Percentiles rank a stretch among this genome's conserved stretches.
These are phyloP conservation scores for Lycia hirtaria DNA, from an alignment of 2,888 invertebrate species.

Conservation along the genomic window DNA sequence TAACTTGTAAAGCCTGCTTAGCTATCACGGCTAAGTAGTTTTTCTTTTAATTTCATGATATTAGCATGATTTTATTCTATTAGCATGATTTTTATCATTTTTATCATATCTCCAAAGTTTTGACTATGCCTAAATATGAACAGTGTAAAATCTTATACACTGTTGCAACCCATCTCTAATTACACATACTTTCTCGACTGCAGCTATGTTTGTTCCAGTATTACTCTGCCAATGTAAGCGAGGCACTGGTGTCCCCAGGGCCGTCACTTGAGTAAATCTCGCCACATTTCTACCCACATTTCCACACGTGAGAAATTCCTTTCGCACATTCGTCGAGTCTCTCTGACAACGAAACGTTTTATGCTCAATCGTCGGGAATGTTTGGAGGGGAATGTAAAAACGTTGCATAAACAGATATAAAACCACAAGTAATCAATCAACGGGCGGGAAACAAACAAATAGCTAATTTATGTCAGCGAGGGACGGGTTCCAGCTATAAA, in stretches of 20 bases:
- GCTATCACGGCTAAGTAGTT: too few species aligned
- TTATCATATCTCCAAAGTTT: too few species aligned
- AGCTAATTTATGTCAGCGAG: neutral
- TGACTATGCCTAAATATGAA: too few species aligned
- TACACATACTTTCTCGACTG: neutral
- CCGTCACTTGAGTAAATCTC: conserved; percentile 62
- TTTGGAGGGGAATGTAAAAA: conserved; percentile 54
- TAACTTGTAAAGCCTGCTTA: too few species aligned
- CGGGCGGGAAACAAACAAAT: conserved; percentile 21
- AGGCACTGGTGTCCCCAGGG: conserved; percentile 47
- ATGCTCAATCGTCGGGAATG: conserved; percentile 62
- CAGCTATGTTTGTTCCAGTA: conserved; percentile 23
- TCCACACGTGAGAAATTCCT: conserved; percentile 56
- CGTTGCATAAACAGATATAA: conserved; percentile 52
- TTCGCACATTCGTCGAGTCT: conserved; percentile 58
- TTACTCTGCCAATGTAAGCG: conserved; percentile 23
- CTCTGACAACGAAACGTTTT: conserved; percentile 63
- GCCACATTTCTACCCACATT: conserved; percentile 61
- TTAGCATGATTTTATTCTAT: too few species aligned
- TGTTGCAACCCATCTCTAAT: neutral
- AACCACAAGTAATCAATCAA: conserved; percentile 37
- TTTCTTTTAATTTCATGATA: too few species aligned
- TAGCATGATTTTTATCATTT: too few species aligned
- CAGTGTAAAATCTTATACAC: too few species aligned
- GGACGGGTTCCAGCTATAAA: neutral